Evolutionary conservation across 2,888 invertebrate genomes (phyloP), one percentile per base, ranked within the genome.

Genomic region (Pristionchus exspectatus): DNA sequence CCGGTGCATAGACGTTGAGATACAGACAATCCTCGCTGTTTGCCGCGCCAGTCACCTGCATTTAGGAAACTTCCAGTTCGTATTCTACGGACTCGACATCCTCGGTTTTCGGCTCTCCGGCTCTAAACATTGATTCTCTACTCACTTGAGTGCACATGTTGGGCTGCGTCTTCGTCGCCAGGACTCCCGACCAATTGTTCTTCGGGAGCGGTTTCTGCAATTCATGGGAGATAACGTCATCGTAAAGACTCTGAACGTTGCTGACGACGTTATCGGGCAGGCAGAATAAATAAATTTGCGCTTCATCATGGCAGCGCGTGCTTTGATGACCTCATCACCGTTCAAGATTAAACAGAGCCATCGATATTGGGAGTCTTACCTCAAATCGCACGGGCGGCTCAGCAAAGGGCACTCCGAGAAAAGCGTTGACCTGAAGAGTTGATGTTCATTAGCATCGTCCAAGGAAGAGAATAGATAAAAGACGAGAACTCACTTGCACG

Each of bases 21-120:
- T 85, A 85, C 56, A 85, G 84, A 18, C 84, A 85, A 59, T 85
- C 84, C 33, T 85, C 84, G 54, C 54, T 50, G 63, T 24, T 63
- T 44, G 44, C 33, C 7, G 21, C 77, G 16, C n/a, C 27, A 21
- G 77, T 77, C 0, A 33, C 18, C 77, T 77, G 77, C 10, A 50
- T 7, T 9, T n/a, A 18, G n/a, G 63, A 10, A n/a, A 3, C 63
- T 21, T 24, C 1, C 2, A 1, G 4, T 9, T 2, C 24, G 59
- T n/a, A 63, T 24, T 63, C n/a, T 63, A n/a, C 24, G n/a, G n/a
- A 7, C n/a, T n/a, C n/a, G 9, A 21, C 16, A 56, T 21, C 3
- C 21, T 3, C 56, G 21, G 56, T 12, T 21, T 56, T 14, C 56
- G 21, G 56, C 2, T 18, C 56, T 54, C 38, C 38, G 38, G 38